Conservation (phyloP, 2,113 vertebrate genomes). For the Antidorcas marsupialis region DNA sequence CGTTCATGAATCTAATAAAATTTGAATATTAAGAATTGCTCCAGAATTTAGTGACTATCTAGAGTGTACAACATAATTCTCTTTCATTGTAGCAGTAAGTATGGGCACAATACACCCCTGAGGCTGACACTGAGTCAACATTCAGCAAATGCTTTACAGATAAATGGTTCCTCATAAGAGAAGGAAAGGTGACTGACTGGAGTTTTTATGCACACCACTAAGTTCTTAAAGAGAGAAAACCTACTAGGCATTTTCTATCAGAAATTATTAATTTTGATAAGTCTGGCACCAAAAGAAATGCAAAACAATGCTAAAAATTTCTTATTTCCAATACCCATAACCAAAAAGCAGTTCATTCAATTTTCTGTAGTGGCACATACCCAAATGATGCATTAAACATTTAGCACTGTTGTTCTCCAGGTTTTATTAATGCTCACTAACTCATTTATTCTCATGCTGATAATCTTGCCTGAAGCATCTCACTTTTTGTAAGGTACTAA, state of each 20-base stretch:
- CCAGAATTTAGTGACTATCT: not conserved
- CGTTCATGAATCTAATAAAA: not conserved
- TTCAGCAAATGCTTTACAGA: not conserved
- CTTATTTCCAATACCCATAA: constrained; percentile 45
- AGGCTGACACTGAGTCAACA: no score
- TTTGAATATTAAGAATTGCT: not conserved
- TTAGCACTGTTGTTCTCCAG: constrained; percentile 54
- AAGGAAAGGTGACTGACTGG: not conserved
- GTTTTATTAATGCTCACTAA: constrained; percentile 70
- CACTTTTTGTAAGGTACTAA: constrained; percentile 58
- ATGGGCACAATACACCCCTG: not conserved
- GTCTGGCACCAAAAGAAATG: constrained; percentile 31
- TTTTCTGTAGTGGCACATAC: constrained; percentile 46
- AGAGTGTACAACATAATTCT: not conserved
- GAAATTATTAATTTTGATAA: constrained; percentile 49
- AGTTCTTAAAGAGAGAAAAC: not conserved
- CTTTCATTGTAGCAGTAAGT: not conserved
- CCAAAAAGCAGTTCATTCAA: constrained; percentile 48
- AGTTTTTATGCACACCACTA: not conserved
- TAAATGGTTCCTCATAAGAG: not conserved
- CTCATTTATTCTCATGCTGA: constrained; percentile 65
- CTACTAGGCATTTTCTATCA: constrained; percentile 2
- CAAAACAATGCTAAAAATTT: constrained; percentile 39
- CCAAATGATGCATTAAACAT: constrained; percentile 71
- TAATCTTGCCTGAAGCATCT: constrained; percentile 68